Base-by-base conservation (phyloP, 2,113 vertebrate species). In the Myrmecobius fasciatus region DNA sequence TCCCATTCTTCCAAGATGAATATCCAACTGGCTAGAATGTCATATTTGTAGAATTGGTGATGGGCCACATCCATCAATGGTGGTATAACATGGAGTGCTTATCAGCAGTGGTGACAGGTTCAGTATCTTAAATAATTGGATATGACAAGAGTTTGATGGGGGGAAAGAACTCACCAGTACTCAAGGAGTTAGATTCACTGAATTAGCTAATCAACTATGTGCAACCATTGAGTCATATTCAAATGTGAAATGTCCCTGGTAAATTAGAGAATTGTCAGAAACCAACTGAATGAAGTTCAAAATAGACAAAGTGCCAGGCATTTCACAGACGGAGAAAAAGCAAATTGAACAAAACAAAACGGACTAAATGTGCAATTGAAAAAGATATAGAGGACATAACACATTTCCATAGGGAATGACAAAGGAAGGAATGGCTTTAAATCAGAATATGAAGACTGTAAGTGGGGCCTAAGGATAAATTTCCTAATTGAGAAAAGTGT, bases 1-100 rank as follows among this genome's bases (percentile, higher is more conserved):
- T 36, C 25, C 28, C 83, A 96, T 53, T 53, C 6, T 43, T 93
- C 28, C 91, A 24, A 92, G 24, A 83, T 95, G 54, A 75, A 31
- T 91, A 51, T 83, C 95, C 12, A 89, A 49, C 43, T 95, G 26
- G 31, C 94, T 53, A 89, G n/a, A 48, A 96, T 48, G 8, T 95
- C 75, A 91, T 53, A 91, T 91, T 89, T 17, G 67, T 43, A 43
- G 36, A 93, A 95, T 17, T 60, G 93, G 89, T 25, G 17, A 89
- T 91, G n/a, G 67, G 67, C 6, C 67, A 43, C 20, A 43, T 43
- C n/a, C 20, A 43, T 43, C 67, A 83, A 8, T 83, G n/a, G 36
- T 83, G n/a, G 67, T 24, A 43, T 83, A 83, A 83, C 14, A 83
- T 83, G 67, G 67, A 43, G 7, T 24, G n/a, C 36, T 83, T 83